These are phyloP conservation scores for Motacilla tschutschensis DNA, from an alignment of 2,113 vertebrate species.

Conservation along the genomic window DNA sequence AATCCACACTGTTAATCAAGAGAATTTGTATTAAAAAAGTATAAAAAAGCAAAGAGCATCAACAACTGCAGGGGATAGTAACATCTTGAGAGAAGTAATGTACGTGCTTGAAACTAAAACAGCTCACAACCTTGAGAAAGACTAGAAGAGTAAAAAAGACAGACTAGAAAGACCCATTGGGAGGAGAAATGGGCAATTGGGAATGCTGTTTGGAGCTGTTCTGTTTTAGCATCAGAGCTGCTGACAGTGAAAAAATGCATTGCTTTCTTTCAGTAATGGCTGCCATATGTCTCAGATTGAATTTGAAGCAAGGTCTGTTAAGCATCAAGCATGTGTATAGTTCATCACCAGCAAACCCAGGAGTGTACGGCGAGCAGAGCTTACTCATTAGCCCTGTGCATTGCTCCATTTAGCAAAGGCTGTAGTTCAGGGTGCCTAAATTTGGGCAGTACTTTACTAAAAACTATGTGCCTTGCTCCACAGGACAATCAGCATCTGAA, in stretches of 20 bases:
- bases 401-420: not conserved
- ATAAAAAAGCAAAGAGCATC: fast-evolving
- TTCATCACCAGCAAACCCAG: slow-evolving; percentile 3
- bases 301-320: not conserved
- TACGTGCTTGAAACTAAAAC: not conserved
- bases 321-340: slow-evolving; percentile 17
- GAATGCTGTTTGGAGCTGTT: not conserved
- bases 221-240: not conserved
- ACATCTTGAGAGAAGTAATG: not conserved
- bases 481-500: not conserved
- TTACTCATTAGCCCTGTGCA: not conserved
- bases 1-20: not conserved
- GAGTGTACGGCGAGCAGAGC: not conserved
- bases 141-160: not conserved
- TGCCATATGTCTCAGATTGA: slow-evolving; percentile 33
- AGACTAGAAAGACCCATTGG: not conserved
- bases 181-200: not conserved
- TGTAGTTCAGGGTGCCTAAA: not conserved
- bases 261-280: slow-evolving; percentile 14
- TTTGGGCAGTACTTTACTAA: not conserved
- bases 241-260: not conserved
- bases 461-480: not conserved
- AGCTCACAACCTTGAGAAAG: not conserved
- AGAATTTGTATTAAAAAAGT: not conserved
- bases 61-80: not conserved